Evolutionary conservation across 2,797 vertebrate species (phyloP), one percentile per base, ranked within the genome.

Genomic region (Huso huso): DNA sequence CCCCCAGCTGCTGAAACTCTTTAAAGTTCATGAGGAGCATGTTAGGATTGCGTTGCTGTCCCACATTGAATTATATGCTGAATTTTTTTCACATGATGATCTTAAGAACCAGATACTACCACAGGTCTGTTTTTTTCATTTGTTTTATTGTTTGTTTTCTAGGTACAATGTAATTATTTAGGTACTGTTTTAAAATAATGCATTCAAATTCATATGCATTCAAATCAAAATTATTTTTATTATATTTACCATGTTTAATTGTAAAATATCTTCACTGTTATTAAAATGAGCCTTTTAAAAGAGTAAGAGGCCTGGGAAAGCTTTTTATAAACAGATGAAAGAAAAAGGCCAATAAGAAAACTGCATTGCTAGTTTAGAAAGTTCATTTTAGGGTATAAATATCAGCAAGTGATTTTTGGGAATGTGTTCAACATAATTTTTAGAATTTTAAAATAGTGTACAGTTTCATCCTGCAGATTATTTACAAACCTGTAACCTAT

Each of bases 11-110:
- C 87, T 98, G 58, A 95, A 89, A 79, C 88, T 99, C 48, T 99
- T 93, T 66, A 90, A 91, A 75, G 91, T 97, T 49, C 96, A 96
- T 0, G 96, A 99, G 80, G 96, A 96, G 64, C 97, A 99, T 0
- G 91, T 99, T 51, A 87, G 96, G 52, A 81, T 95, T 51, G 94
- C 95, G 70, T 73, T 99, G 73, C 87, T 99, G 65, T 87, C 90
- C 65, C 91, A 98, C 81, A 91, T 99, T 13, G 89, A 95, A 65
- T 83, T 94, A 77, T 99, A 97, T 0, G 95, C 92, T 0, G 88
- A 91, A 71, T 91, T 94, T 66, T 95, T 99, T 76, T 87, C 92
- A 11, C 83, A 71, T 0, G 94, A 99, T 18, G 94, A 99, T 71
- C 81, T 99, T 67, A 94, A 93, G 84, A 92, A 90, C 73, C 88